Conservation (phyloP, 2,888 invertebrate genomes). For the Tolmerus cingulatus region DNA sequence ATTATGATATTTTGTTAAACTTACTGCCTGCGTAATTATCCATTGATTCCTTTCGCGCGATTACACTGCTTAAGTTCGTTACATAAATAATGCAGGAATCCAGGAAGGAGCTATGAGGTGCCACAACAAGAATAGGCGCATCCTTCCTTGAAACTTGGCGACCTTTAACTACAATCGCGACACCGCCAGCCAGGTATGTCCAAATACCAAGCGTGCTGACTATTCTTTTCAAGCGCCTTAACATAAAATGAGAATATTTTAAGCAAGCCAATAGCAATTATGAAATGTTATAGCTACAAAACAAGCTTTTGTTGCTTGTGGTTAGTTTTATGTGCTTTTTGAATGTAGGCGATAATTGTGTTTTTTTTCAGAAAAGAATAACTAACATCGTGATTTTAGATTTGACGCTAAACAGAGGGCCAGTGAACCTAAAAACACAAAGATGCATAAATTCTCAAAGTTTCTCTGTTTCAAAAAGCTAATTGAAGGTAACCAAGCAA, state of each 20-base stretch:
- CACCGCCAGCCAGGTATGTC: conserved; percentile 79
- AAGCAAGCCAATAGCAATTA: not conserved
- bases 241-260: conserved; percentile 51
- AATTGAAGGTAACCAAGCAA: not conserved
- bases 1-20: conserved; percentile 59
- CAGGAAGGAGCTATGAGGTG: conserved; percentile 89
- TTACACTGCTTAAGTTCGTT: conserved; percentile 82
- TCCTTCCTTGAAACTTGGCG: conserved; percentile 76
- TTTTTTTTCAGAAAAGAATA: not conserved
- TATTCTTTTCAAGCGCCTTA: conserved; percentile 70
- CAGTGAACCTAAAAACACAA: not conserved
- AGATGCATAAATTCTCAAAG: not conserved
- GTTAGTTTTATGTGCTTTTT: not conserved
- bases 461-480: not conserved
- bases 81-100: conserved; percentile 87
- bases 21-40: conserved; percentile 90
- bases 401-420: not conserved
- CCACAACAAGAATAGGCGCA: conserved; percentile 85
- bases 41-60: conserved; percentile 81
- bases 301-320: not conserved
- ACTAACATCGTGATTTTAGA: not conserved
- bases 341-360: not conserved
- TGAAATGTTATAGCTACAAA: not conserved
- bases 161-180: conserved; percentile 62
- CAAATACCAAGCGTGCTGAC: conserved; percentile 78